These are phyloP conservation scores for Fregata magnificens DNA, from an alignment of 2,113 vertebrate species.

Conservation along the genomic window DNA sequence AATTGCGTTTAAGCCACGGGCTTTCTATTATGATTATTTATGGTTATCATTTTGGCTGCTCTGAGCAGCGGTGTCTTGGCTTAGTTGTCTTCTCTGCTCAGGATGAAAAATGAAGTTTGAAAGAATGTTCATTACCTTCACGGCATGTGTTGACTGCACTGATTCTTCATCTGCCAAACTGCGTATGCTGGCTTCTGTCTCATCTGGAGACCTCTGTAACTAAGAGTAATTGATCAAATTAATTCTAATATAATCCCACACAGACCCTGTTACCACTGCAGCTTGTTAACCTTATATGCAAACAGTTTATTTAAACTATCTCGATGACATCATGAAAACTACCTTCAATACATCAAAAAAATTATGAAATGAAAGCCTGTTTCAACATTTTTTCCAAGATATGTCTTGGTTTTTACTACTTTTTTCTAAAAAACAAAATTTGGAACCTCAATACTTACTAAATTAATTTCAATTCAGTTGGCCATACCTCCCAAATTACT, in stretches of 20 bases:
- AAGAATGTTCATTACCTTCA: constrained; percentile 81
- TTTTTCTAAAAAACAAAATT: not conserved
- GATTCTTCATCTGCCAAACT: constrained; percentile 82
- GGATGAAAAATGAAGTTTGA: constrained; percentile 83
- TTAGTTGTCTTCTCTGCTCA: constrained; percentile 64
- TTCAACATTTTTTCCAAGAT: constrained; percentile 44
- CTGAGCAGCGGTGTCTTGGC: constrained; percentile 64
- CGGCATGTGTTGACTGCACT: constrained; percentile 74
- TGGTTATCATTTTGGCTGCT: constrained; percentile 70
- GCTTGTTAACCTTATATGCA: constrained; percentile 74
- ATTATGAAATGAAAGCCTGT: constrained; percentile 20
- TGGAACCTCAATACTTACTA: not conserved
- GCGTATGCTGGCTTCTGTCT: constrained; percentile 80
- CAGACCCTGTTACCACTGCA: constrained; percentile 48
- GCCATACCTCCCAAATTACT: not conserved
- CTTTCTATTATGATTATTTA: constrained; percentile 62
- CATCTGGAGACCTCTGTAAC: constrained; percentile 76
- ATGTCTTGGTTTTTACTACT: not conserved
- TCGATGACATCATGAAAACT: constrained; percentile 74
- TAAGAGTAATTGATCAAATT: constrained; percentile 82
- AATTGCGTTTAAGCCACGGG: constrained; percentile 16
- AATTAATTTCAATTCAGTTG: not conserved
- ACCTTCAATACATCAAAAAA: constrained; percentile 63
- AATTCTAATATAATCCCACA: constrained; percentile 70
- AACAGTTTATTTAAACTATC: constrained; percentile 76